phyloP scores from a whole-genome alignment of 2,113 vertebrate genomes.

The Bos javanicus region DNA sequence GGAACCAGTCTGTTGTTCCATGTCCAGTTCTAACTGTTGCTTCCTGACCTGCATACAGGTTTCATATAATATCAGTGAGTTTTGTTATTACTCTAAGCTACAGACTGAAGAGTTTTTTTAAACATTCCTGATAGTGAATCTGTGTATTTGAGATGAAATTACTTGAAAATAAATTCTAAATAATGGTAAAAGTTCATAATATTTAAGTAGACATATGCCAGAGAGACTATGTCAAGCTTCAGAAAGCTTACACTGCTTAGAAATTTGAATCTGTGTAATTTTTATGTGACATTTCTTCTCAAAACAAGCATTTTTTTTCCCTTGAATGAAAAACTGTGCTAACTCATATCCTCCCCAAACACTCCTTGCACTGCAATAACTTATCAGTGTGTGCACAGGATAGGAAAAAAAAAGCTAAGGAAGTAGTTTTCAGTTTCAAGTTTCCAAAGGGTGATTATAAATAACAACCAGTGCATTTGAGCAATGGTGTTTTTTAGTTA shows the following conservation, averaged over 20 bases:
- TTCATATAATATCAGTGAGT: not conserved
- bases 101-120: not conserved
- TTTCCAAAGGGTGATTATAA: constrained; percentile 60
- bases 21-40: too few species aligned
- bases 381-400: constrained; percentile 65
- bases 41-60: too few species aligned
- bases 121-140: not conserved
- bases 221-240: constrained; percentile 10
- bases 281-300: constrained; percentile 67
- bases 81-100: not conserved
- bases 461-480: constrained; percentile 24
- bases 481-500: constrained; percentile 47
- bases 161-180: constrained; percentile 43
- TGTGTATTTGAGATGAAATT: not conserved
- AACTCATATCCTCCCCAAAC: constrained; percentile 62
- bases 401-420: constrained; percentile 37
- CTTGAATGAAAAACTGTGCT: constrained; percentile 48
- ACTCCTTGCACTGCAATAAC: constrained; percentile 52
- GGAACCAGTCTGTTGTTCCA: too few species aligned
- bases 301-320: constrained; percentile 59
- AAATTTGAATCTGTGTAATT: constrained; percentile 49
- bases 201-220: constrained; percentile 22
- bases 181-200: not conserved
- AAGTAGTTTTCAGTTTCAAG: constrained; percentile 63
- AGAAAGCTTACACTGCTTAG: not conserved